These are phyloP conservation scores for Listronotus oregonensis DNA, from an alignment of 1,140 invertebrate species.

Conservation along the genomic window DNA sequence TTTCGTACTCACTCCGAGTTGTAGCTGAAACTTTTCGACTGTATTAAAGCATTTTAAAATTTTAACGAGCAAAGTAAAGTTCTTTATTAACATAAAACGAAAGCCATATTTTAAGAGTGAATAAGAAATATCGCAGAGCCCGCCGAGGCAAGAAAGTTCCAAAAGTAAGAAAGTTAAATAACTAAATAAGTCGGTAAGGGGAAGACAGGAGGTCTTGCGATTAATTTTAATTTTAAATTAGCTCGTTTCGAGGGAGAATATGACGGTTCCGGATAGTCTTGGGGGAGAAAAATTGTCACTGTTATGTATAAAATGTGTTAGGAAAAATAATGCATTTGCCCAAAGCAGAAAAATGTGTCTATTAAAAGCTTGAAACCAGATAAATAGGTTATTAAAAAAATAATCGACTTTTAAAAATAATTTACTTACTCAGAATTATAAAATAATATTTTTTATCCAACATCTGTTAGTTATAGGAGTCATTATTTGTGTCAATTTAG, in stretches of 20 bases:
- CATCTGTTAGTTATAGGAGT: too few relatives aligned
- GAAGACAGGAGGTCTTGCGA: slow-evolving; percentile 35
- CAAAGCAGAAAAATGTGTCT: too few relatives aligned
- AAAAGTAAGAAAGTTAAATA: slow-evolving; percentile 43
- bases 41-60: slow-evolving; percentile 35
- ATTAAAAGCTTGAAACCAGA: too few relatives aligned
- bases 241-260: not conserved
- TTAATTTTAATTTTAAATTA: slow-evolving; percentile 43
- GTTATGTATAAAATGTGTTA: too few relatives aligned
- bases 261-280: not conserved
- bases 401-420: too few relatives aligned
- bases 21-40: slow-evolving; percentile 12
- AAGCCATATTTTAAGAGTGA: slow-evolving; percentile 39
- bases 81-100: slow-evolving; percentile 34
- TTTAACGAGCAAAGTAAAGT: slow-evolving; percentile 25
- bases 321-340: too few relatives aligned
- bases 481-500: too few relatives aligned
- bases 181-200: slow-evolving; percentile 41
- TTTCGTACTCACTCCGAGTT: too few relatives aligned
- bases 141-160: slow-evolving; percentile 3
- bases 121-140: slow-evolving; percentile 38
- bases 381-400: too few relatives aligned
- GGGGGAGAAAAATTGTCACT: too few relatives aligned
- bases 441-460: too few relatives aligned
- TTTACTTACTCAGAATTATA: too few relatives aligned